Conservation (phyloP, 2,888 invertebrate species). For the Criorhina ranunculi region DNA sequence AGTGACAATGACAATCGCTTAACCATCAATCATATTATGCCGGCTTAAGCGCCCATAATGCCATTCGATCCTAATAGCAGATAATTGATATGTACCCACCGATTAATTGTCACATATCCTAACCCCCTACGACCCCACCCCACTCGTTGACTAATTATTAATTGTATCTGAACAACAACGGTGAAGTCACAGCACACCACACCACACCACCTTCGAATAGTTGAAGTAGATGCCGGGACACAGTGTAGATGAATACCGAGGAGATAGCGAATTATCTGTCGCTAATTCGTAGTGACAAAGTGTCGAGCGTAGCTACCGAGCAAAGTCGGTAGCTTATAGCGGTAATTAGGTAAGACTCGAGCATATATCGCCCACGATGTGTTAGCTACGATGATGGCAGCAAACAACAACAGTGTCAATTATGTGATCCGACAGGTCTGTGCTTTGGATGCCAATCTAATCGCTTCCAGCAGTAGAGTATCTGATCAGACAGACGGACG, state of each 20-base stretch:
- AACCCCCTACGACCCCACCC: not conserved
- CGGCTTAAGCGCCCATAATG: conserved; percentile 72
- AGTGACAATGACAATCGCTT: conserved; percentile 52
- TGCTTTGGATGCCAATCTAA: conserved; percentile 68
- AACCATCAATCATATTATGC: conserved; percentile 62
- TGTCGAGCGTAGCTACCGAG: conserved; percentile 45
- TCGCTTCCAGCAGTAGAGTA: conserved; percentile 34
- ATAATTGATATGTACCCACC: conserved; percentile 67
- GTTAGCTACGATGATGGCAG: conserved; percentile 5
- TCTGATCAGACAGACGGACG: conserved; percentile 72
- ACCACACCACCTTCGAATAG: conserved; percentile 33
- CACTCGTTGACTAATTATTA: conserved; percentile 48
- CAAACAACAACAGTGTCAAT: conserved; percentile 44
- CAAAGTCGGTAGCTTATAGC: conserved; percentile 25
- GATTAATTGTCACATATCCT: conserved; percentile 58
- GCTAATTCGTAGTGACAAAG: conserved; percentile 66
- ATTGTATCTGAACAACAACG: conserved; percentile 20
- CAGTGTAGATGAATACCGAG: not conserved
- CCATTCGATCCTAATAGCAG: conserved; percentile 56
- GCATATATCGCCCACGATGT: conserved; percentile 56
- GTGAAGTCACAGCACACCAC: not conserved
- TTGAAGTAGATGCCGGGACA: conserved; percentile 24
- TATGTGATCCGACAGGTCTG: conserved; percentile 70
- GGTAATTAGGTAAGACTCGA: conserved; percentile 7
- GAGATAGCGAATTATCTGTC: conserved; percentile 54